Conservation (phyloP, 2,113 vertebrate genomes). For the Indicator maculatus region DNA sequence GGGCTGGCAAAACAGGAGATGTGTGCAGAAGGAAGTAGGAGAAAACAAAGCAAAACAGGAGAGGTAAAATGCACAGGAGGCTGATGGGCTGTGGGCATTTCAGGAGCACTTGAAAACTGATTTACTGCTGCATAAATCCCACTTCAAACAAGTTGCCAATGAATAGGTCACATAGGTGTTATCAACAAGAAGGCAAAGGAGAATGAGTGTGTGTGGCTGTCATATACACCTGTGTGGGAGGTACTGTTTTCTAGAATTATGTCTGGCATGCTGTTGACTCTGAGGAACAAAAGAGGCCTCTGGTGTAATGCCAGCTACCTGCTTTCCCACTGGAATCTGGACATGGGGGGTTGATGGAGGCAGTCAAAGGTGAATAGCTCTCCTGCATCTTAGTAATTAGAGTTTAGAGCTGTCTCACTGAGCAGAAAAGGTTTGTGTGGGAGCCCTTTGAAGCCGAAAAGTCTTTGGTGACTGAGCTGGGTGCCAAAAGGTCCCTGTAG, state of each 20-base stretch:
- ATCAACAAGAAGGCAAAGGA: neutral
- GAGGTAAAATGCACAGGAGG: neutral
- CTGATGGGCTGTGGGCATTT: neutral
- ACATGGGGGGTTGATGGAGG: neutral
- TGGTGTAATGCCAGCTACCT: neutral
- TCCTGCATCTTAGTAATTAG: neutral
- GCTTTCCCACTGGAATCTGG: neutral
- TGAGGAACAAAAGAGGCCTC: neutral
- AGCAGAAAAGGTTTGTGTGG: neutral
- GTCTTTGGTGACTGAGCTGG: neutral
- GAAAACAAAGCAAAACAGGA: neutral
- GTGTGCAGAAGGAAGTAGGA: neutral
- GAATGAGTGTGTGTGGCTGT: neutral
- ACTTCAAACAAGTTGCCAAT: neutral
- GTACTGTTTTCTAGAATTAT: neutral
- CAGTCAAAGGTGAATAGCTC: neutral
- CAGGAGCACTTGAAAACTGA: neutral
- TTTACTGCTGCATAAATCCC: neutral
- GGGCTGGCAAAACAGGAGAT: neutral
- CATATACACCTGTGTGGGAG: neutral
- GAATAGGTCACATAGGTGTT: neutral
- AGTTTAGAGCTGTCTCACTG: neutral
- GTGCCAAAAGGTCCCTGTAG: neutral
- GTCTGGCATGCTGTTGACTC: neutral
- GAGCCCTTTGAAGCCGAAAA: neutral